Evolutionary conservation across 2,888 invertebrate species (phyloP).

Genomic region (Pachydiplax longipennis): DNA sequence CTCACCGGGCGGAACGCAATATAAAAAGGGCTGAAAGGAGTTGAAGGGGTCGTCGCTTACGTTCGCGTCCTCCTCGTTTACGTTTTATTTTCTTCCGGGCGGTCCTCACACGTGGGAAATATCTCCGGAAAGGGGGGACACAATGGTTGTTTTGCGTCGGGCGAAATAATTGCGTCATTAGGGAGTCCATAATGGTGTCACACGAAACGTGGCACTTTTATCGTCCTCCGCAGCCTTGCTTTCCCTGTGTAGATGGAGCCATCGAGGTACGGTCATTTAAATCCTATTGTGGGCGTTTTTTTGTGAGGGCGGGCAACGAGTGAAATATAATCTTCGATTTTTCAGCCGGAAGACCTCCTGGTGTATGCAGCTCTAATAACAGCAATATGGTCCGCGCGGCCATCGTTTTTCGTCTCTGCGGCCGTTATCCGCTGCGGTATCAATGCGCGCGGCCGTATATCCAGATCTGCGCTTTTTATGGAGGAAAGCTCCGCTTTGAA

Average conservation of each 20-base stretch:
- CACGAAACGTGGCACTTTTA: conserved; percentile 12
- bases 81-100: not conserved
- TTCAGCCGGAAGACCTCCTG: not conserved
- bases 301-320: not conserved
- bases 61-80: not conserved
- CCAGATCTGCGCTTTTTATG: not conserved
- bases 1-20: not conserved
- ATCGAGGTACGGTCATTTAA: not conserved
- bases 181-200: conserved; percentile 26
- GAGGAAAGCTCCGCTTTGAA: not conserved
- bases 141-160: conserved; percentile 5
- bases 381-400: not conserved
- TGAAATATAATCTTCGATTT: not conserved
- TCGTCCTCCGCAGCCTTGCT: not conserved
- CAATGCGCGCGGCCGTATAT: not conserved
- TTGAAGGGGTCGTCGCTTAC: conserved; percentile 9
- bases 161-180: conserved; percentile 31
- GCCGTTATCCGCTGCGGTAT: not conserved
- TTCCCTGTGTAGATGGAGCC: not conserved
- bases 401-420: not conserved
- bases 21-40: not conserved
- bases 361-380: not conserved
- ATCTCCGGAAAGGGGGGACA: not conserved
- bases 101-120: conserved; percentile 5
- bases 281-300: not conserved